Percentiles rank a stretch among this genome's conserved stretches.
phyloP scores from a whole-genome alignment of 2,113 vertebrate species.

The Chelonoidis abingdonii region DNA sequence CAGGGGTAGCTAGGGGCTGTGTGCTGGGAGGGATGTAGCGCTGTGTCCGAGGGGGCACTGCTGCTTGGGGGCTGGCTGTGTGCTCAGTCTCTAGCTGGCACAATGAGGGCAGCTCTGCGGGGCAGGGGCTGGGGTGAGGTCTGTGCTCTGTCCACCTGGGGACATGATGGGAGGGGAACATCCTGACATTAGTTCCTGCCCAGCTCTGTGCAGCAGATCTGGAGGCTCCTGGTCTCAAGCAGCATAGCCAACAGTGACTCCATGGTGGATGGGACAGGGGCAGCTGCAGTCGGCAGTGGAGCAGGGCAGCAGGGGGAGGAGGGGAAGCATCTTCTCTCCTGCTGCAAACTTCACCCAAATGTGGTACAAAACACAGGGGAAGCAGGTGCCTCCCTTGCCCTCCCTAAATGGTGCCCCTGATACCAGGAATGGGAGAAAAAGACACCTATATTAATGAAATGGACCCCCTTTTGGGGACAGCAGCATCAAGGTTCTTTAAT shows the following conservation, averaged over 20 bases:
- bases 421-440: neutral
- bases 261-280: neutral
- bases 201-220: too few relatives aligned
- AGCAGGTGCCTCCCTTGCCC: neutral
- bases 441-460: neutral
- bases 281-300: neutral
- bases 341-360: neutral
- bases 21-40: too few relatives aligned
- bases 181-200: too few relatives aligned
- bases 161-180: too few relatives aligned
- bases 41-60: neutral
- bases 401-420: neutral
- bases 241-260: too few relatives aligned
- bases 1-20: neutral
- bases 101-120: neutral
- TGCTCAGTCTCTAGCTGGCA: neutral
- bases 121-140: neutral
- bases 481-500: neutral
- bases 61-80: neutral
- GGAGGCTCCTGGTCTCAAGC: too few relatives aligned
- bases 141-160: too few relatives aligned
- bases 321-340: neutral
- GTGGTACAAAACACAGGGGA: neutral
- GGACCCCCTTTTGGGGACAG: neutral
- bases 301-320: neutral